phyloP scores from a whole-genome alignment of 2,888 invertebrate genomes.

The Xanthorhoe spadicearia region DNA sequence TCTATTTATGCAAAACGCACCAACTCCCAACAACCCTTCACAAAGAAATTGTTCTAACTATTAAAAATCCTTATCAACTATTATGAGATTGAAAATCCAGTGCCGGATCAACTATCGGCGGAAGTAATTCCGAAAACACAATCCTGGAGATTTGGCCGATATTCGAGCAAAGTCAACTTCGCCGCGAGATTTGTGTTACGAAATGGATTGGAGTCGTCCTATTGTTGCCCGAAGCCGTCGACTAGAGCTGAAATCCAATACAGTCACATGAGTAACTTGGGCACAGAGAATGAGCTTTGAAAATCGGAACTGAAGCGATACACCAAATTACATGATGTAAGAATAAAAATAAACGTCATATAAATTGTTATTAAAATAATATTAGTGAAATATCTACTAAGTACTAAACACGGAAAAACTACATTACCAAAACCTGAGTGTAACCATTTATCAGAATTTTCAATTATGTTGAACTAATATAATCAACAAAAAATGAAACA shows the following conservation, averaged over 20 bases:
- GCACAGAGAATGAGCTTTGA: constrained; percentile 40
- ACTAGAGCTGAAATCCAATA: constrained; percentile 63
- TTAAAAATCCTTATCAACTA: constrained; percentile 13
- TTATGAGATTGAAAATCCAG: constrained; percentile 38
- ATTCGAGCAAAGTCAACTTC: constrained; percentile 65
- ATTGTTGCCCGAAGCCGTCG: constrained; percentile 66
- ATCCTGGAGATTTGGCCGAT: constrained; percentile 64
- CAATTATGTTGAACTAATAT: too few species aligned
- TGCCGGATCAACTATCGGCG: constrained; percentile 46
- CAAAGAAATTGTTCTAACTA: constrained; percentile 8
- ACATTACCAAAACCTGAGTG: too few species aligned
- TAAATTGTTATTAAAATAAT: too few species aligned
- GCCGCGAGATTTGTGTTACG: constrained; percentile 71
- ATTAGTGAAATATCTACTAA: too few species aligned
- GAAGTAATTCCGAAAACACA: constrained; percentile 69
- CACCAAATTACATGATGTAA: too few species aligned
- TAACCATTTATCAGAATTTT: too few species aligned
- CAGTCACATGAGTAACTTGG: constrained; percentile 37
- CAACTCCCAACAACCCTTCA: background rate
- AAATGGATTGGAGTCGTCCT: constrained; percentile 71
- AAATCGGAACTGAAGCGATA: background rate
- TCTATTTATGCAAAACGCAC: background rate
- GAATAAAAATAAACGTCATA: too few species aligned
- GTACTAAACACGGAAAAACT: too few species aligned
- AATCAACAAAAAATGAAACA: too few species aligned